phyloP scores from a whole-genome alignment of 1,140 invertebrate species.

The Drusus annulatus region DNA sequence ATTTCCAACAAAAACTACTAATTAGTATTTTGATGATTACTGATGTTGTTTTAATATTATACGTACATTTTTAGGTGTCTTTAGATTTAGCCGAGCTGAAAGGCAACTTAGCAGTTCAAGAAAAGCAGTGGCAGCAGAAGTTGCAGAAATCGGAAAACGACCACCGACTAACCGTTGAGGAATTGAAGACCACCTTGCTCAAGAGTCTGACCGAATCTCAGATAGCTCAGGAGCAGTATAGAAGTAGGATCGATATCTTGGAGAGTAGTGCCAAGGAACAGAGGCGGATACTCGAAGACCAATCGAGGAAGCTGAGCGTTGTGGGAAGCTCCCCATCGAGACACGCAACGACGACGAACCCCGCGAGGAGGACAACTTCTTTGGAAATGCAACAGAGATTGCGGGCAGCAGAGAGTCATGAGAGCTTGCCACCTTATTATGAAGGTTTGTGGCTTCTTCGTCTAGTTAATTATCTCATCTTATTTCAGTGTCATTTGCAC shows the following conservation, averaged over 20 bases:
- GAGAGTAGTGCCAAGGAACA: conserved; percentile 63
- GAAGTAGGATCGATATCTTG: conserved; percentile 63
- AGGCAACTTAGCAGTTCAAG: conserved; percentile 64
- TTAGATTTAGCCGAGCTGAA: conserved; percentile 65
- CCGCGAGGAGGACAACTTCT: not conserved
- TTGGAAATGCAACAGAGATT: conserved; percentile 26
- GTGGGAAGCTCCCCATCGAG: not conserved
- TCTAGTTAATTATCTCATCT: too few species aligned
- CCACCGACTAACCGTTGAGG: conserved; percentile 65
- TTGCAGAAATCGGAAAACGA: conserved; percentile 65
- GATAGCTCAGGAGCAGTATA: conserved; percentile 63
- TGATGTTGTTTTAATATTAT: too few species aligned
- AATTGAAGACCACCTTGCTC: conserved; percentile 62
- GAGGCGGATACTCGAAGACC: conserved; percentile 61
- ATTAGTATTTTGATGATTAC: too few species aligned
- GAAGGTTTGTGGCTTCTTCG: conserved; percentile 22
- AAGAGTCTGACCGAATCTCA: conserved; percentile 52
- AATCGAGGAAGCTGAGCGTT: conserved; percentile 56
- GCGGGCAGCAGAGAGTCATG: conserved; percentile 45
- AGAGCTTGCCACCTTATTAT: conserved; percentile 52
- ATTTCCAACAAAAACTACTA: too few species aligned
- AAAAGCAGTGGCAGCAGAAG: conserved; percentile 66
- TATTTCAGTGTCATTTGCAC: too few species aligned
- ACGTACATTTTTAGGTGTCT: conserved; percentile 59
- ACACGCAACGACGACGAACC: not conserved